Conservation (phyloP, 2,113 vertebrate species). For the Cyrtonyx montezumae region DNA sequence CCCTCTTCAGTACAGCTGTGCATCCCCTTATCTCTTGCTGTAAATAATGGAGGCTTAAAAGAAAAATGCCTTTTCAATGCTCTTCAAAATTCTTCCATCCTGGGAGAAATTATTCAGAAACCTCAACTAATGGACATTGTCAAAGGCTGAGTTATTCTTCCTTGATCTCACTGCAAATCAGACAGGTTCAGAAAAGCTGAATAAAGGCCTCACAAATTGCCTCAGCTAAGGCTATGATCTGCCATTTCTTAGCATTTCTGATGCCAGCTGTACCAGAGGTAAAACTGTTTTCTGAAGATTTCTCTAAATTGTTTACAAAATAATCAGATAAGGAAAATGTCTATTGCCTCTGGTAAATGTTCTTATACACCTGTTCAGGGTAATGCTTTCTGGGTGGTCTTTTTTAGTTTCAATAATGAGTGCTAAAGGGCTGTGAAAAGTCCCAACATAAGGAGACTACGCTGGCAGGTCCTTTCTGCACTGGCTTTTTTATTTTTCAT, state of each 20-base stretch:
- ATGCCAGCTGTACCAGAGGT: background rate
- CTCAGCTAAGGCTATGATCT: background rate
- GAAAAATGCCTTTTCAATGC: background rate
- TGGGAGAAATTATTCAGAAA: constrained; percentile 19
- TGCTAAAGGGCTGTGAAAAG: background rate
- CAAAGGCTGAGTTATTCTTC: background rate
- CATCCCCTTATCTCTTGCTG: background rate
- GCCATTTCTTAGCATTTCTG: background rate
- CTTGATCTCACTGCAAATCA: background rate
- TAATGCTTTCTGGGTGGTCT: background rate
- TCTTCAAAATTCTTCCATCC: constrained; percentile 4
- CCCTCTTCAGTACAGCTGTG: background rate
- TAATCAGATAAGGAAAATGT: background rate
- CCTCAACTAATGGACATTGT: background rate
- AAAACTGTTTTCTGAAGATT: background rate
- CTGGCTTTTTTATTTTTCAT: background rate
- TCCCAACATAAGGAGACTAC: background rate
- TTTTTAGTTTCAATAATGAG: background rate
- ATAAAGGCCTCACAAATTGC: background rate
- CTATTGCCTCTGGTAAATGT: background rate
- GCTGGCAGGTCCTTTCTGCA: background rate
- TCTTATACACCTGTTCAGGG: background rate
- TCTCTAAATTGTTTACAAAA: background rate
- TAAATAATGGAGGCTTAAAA: background rate
- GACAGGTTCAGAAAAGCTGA: background rate